Evolutionary conservation across 2,113 vertebrate genomes (phyloP).

Genomic region (Cranoglanis bouderius): DNA sequence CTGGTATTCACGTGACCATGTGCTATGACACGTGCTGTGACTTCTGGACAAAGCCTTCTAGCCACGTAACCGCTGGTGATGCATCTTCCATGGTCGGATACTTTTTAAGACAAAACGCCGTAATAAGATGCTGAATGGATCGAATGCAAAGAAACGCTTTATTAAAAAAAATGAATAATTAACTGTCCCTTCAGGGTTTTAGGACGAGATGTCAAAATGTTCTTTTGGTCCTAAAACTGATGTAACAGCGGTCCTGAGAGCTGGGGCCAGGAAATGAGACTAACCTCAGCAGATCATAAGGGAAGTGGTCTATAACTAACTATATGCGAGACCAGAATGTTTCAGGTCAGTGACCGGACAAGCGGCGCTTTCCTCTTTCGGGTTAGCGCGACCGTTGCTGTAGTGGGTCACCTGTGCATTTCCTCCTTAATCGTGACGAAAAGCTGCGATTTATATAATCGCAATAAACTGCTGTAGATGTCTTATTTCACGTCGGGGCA

Average conservation of each 20-base stretch:
- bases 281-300: constrained; percentile 62
- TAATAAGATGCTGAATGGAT: not conserved
- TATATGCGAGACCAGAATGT: constrained; percentile 54
- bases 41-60: not conserved
- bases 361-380: constrained; percentile 63
- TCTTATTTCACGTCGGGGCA: not conserved
- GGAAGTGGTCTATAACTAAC: constrained; percentile 67
- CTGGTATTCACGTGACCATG: not conserved
- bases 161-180: too few species aligned
- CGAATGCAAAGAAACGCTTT: not conserved
- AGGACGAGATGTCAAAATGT: not conserved
- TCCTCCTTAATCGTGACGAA: constrained; percentile 65
- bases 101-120: not conserved
- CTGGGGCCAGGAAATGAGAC: constrained; percentile 73
- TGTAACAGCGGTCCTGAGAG: constrained; percentile 60
- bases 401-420: constrained; percentile 61
- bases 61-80: not conserved
- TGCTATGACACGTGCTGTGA: not conserved
- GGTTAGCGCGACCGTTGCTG: constrained; percentile 63
- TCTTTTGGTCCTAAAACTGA: constrained; percentile 45
- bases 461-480: constrained; percentile 7
- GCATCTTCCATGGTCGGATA: not conserved
- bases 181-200: not conserved
- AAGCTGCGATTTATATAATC: not conserved
- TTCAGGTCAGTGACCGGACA: constrained; percentile 65